A percentile compares a stretch with the other conserved stretches of the same genome.
These are phyloP conservation scores for Crotalus horridus DNA, from an alignment of 2,113 vertebrate species.

Conservation along the genomic window DNA sequence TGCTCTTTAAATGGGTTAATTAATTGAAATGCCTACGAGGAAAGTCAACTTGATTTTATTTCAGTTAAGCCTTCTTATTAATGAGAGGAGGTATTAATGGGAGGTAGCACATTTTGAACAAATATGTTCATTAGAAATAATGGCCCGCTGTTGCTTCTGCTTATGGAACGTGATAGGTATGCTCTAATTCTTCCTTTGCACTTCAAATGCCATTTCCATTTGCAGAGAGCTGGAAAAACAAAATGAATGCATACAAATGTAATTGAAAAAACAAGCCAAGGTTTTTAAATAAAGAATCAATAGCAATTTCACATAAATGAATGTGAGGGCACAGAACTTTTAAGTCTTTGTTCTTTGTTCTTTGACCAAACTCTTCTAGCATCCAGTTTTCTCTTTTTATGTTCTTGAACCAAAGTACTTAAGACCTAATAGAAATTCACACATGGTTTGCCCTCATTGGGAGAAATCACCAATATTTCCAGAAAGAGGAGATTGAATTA, in stretches of 20 bases:
- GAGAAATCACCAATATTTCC: neutral
- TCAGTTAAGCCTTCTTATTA: neutral
- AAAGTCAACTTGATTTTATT: neutral
- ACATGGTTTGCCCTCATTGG: neutral
- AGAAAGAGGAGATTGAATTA: neutral
- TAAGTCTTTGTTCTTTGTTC: neutral
- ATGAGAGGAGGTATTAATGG: neutral
- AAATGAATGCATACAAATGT: neutral
- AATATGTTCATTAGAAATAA: neutral
- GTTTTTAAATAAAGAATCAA: neutral
- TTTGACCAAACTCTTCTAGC: neutral
- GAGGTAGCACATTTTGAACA: neutral
- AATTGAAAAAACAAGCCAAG: neutral
- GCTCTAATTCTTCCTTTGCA: neutral
- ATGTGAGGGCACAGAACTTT: neutral
- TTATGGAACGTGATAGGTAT: neutral
- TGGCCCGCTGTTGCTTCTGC: neutral
- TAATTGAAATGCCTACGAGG: neutral
- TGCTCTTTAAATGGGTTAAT: neutral
- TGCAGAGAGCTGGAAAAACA: neutral
- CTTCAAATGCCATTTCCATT: constrained; percentile 4
- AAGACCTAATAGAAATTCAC: neutral
- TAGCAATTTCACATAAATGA: neutral
- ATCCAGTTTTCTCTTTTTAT: neutral
- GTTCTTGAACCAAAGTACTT: neutral